Base-by-base conservation (phyloP, 2,888 invertebrate species). In the Agelastica alni region DNA sequence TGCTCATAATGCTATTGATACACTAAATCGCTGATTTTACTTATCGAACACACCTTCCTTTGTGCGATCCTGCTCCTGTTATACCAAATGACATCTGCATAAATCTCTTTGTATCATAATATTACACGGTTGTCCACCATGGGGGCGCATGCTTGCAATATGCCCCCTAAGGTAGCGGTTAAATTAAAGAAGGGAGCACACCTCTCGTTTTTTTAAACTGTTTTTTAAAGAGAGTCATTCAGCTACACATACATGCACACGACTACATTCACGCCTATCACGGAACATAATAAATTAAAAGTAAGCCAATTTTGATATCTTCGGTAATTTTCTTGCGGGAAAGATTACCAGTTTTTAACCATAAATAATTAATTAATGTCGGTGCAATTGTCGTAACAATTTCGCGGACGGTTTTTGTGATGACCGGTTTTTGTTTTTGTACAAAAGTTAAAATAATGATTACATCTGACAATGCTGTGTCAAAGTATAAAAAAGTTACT, bases 141-240 rank as follows among this genome's bases (percentile, higher is more conserved):
- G 17, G 44, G 32, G 32, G 28, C 43, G 16, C 14, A 30, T 44
- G 20, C 44, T 32, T 31, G 31, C 31, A 32, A 44, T 44, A 44
- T 44, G 18, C 44, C 44, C 32, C 44, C 44, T 44, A 20, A 18
- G 44, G 44, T 31, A 44, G 44, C 44, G 18, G 31, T 44, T 44
- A 16, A 44, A 44, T 44, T 44, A 44, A 43, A 32, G 32, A 44
- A 44, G 17, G 20, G 18, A 44, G 17, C 31, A 10, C 44, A 44
- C 44, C 44, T 44, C 30, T 43, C 44, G 31, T 32, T 44, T 18
- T n/a, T 26, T 26, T 26, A 26, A 26, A 26, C 7, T 7, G 26
- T 26, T 26, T 26, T n/a, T 26, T 26, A 26, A 26, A 26, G 26
- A 26, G 26, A 9, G 7, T 26, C 26, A 26, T 26, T 26, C 26